phyloP scores from a whole-genome alignment of 2,888 invertebrate genomes.

The Sipha maydis region DNA sequence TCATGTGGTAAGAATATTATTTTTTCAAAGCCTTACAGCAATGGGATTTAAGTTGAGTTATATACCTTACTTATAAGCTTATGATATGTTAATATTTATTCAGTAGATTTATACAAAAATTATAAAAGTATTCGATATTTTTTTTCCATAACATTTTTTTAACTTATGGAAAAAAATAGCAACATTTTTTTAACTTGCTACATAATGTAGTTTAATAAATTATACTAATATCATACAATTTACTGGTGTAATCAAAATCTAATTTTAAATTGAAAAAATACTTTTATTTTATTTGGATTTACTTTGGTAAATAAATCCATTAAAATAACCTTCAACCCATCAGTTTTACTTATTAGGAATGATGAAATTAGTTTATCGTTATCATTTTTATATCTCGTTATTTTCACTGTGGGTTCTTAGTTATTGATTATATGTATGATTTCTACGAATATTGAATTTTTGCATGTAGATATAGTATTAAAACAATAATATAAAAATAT shows the following conservation, averaged over 20 bases:
- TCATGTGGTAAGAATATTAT: not conserved
- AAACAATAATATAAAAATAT: not conserved
- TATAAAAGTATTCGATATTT: not conserved
- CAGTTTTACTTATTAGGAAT: not conserved
- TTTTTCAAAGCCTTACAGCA: not conserved
- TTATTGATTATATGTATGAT: too few relatives aligned
- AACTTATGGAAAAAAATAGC: too few relatives aligned
- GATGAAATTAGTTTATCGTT: slow-evolving; percentile 12
- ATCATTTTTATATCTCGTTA: not conserved
- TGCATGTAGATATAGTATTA: not conserved
- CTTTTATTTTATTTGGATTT: not conserved
- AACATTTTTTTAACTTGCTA: not conserved
- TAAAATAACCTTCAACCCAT: slow-evolving; percentile 8
- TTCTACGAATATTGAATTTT: slow-evolving; percentile 18
- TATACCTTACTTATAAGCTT: not conserved
- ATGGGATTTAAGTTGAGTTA: not conserved
- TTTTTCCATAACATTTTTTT: not conserved
- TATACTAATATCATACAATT: too few relatives aligned
- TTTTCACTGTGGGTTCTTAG: not conserved
- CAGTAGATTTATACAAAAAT: not conserved
- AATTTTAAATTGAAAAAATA: too few relatives aligned
- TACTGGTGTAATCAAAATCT: too few relatives aligned
- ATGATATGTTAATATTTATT: slow-evolving; percentile 10
- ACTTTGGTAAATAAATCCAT: not conserved
- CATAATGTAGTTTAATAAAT: not conserved